A percentile compares a stretch with the other conserved stretches of the same genome.
phyloP scores from a whole-genome alignment of 2,888 invertebrate genomes.

The Chelonus formosanus region DNA sequence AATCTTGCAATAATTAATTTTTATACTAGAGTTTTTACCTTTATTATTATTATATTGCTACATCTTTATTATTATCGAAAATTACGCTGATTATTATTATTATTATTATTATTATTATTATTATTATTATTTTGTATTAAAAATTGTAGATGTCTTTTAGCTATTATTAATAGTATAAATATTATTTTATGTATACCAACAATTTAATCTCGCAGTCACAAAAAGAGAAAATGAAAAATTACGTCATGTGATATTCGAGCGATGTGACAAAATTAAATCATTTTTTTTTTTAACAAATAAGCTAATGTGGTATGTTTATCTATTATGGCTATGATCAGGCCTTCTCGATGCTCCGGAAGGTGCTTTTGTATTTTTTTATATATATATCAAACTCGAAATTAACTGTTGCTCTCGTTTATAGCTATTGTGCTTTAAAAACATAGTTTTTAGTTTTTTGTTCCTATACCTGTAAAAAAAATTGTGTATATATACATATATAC shows the following conservation, averaged over 20 bases:
- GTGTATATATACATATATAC: too few species aligned
- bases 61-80: constrained; percentile 30
- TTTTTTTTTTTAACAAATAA: constrained; percentile 1
- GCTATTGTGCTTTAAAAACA: too few species aligned
- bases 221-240: constrained; percentile 44
- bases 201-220: constrained; percentile 39
- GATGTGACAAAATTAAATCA: constrained; percentile 26
- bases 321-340: too few species aligned
- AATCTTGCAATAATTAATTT: constrained; percentile 52
- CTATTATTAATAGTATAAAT: constrained; percentile 42
- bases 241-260: constrained; percentile 53
- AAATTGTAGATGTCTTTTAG: constrained; percentile 45
- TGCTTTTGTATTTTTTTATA: too few species aligned
- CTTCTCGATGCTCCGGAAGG: too few species aligned
- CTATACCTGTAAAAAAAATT: too few species aligned
- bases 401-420: too few species aligned
- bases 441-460: too few species aligned
- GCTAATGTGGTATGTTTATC: too few species aligned
- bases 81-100: too few species aligned
- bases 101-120: constrained; percentile 28
- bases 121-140: constrained; percentile 35
- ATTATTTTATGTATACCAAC: constrained; percentile 27
- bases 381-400: too few species aligned
- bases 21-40: constrained; percentile 43
- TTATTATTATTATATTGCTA: constrained; percentile 37